These are phyloP conservation scores for Lophura nycthemera DNA, from an alignment of 2,113 vertebrate species.

Conservation along the genomic window DNA sequence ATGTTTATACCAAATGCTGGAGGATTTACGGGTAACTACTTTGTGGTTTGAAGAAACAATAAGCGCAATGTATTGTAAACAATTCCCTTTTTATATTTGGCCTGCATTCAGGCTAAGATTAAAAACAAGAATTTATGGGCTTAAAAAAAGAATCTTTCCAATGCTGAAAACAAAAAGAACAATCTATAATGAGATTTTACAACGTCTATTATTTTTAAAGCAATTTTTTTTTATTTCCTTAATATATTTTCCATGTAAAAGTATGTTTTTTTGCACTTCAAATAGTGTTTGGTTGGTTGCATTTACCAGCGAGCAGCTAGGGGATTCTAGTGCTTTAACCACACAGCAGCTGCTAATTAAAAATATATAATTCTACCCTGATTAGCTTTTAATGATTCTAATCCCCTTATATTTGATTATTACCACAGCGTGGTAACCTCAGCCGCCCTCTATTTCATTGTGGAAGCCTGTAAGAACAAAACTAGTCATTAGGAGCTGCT, in stretches of 20 bases:
- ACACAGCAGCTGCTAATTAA: conserved; percentile 70
- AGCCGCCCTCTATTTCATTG: conserved; percentile 31
- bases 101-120: neutral
- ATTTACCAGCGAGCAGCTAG: conserved; percentile 62
- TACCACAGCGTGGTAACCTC: conserved; percentile 20
- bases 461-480: neutral
- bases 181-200: neutral
- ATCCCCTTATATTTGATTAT: conserved; percentile 59
- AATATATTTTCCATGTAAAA: conserved; percentile 14
- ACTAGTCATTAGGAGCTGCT: conserved; percentile 3
- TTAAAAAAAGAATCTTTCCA: neutral
- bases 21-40: conserved; percentile 32
- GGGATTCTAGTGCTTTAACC: conserved; percentile 29
- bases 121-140: neutral
- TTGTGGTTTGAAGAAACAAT: conserved; percentile 51
- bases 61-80: neutral
- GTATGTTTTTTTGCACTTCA: conserved; percentile 1
- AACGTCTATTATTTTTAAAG: neutral
- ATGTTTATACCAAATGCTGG: conserved; percentile 43
- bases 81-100: conserved; percentile 29
- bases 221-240: neutral
- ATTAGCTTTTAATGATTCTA: conserved; percentile 64
- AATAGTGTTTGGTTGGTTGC: conserved; percentile 34
- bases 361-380: conserved; percentile 55
- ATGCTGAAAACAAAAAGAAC: neutral